phyloP scores from a whole-genome alignment of 2,113 vertebrate species.

The Campylomormyrus numenius region DNA sequence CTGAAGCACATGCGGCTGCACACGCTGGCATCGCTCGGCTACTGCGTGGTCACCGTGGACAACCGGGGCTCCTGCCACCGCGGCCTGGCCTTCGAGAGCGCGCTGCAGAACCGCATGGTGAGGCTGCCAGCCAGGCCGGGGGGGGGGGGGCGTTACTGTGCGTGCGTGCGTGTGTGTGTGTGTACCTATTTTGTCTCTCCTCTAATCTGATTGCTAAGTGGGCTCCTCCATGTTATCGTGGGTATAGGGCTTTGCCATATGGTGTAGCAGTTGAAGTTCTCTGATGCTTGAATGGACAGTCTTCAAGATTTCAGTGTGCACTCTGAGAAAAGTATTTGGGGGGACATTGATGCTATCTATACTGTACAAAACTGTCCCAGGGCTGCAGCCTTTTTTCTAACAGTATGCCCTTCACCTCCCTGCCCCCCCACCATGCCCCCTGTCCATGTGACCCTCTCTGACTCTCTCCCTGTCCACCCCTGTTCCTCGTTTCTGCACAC shows the following conservation, averaged over 20 bases:
- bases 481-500: neutral
- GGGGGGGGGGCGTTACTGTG: neutral
- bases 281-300: neutral
- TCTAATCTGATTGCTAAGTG: too few relatives aligned
- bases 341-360: too few relatives aligned
- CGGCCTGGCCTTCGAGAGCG: conserved; percentile 71
- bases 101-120: conserved; percentile 72
- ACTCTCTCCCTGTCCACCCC: neutral
- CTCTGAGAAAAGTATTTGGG: too few relatives aligned
- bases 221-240: neutral
- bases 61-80: conserved; percentile 68
- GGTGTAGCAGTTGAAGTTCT: neutral
- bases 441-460: neutral
- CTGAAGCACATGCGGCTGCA: conserved; percentile 70
- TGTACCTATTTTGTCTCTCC: too few relatives aligned
- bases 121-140: neutral
- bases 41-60: conserved; percentile 70
- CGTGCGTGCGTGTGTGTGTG: neutral
- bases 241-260: neutral
- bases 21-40: conserved; percentile 68
- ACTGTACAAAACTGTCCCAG: too few relatives aligned
- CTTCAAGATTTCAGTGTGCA: neutral
- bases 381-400: neutral
- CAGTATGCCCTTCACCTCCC: neutral
- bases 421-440: neutral